These are phyloP conservation scores for Sphecodes monilicornis DNA, from an alignment of 2,888 invertebrate genomes.

Conservation along the genomic window DNA sequence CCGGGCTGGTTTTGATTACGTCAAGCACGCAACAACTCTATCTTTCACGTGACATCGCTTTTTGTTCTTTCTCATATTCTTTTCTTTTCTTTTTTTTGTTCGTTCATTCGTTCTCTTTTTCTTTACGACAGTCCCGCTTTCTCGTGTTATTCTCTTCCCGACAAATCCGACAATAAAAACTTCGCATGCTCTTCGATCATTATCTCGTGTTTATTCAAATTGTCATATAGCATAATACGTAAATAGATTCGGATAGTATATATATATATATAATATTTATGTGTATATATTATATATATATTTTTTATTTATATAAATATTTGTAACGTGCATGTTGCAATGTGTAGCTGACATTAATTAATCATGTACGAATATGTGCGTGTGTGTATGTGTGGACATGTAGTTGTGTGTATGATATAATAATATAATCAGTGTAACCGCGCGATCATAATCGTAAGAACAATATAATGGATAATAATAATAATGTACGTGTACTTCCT, in stretches of 20 bases:
- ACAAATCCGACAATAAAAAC: conserved; percentile 63
- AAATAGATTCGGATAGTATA: conserved; percentile 24
- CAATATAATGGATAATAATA: conserved; percentile 23
- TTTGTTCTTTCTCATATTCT: conserved; percentile 30
- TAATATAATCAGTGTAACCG: conserved; percentile 39
- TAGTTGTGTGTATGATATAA: not conserved
- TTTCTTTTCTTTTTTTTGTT: not conserved
- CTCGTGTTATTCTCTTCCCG: conserved; percentile 35
- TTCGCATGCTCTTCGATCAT: conserved; percentile 61
- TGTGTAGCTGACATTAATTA: conserved; percentile 30
- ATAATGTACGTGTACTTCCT: conserved; percentile 67
- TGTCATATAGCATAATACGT: conserved; percentile 47
- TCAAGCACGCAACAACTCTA: conserved; percentile 80
- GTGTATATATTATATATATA: conserved; percentile 27
- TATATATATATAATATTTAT: conserved; percentile 41
- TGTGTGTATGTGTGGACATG: not conserved
- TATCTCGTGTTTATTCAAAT: conserved; percentile 62
- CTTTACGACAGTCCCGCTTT: conserved; percentile 27
- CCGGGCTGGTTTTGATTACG: conserved; percentile 84
- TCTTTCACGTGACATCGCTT: conserved; percentile 59
- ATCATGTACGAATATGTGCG: conserved; percentile 23
- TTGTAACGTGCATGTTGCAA: conserved; percentile 37
- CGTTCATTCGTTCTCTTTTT: conserved; percentile 26
- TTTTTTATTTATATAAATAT: conserved; percentile 51
- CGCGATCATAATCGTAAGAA: conserved; percentile 33